phyloP scores from a whole-genome alignment of 2,888 invertebrate species.

The Melanostoma mellinum region DNA sequence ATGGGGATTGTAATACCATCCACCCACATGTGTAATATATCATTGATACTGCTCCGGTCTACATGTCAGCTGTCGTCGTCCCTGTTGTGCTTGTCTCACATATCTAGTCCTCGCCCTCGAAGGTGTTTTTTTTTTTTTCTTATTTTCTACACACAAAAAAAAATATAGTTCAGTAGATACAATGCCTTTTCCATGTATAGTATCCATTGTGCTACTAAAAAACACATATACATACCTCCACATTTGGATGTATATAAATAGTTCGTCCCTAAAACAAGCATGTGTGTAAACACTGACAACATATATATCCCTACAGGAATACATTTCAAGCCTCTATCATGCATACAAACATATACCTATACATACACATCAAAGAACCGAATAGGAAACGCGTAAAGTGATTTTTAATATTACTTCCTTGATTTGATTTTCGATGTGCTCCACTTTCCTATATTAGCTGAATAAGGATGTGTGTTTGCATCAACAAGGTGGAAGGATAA shows the following conservation, averaged over 20 bases:
- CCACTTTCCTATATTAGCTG: constrained; percentile 43
- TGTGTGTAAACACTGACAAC: not conserved
- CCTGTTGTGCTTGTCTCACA: constrained; percentile 54
- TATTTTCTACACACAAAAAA: not conserved
- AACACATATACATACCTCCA: constrained; percentile 1
- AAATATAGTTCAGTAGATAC: too few relatives aligned
- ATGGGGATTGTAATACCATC: constrained; percentile 48
- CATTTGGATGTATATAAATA: not conserved
- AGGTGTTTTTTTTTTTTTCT: constrained; percentile 18
- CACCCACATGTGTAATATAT: constrained; percentile 69
- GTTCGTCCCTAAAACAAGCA: constrained; percentile 20
- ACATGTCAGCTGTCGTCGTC: constrained; percentile 70
- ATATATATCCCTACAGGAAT: not conserved
- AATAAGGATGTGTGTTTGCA: constrained; percentile 51
- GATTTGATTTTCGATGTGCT: constrained; percentile 57
- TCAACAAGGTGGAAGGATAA: constrained; percentile 30
- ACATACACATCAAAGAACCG: constrained; percentile 12
- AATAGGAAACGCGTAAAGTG: constrained; percentile 24
- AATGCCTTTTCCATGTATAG: not conserved
- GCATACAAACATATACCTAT: not conserved
- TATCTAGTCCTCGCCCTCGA: constrained; percentile 41
- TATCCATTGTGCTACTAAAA: not conserved
- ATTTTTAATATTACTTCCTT: constrained; percentile 63
- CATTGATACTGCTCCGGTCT: constrained; percentile 67
- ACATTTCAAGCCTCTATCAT: not conserved